These are phyloP conservation scores for Meteorus cinctellus DNA, from an alignment of 2,888 invertebrate genomes.

Conservation along the genomic window DNA sequence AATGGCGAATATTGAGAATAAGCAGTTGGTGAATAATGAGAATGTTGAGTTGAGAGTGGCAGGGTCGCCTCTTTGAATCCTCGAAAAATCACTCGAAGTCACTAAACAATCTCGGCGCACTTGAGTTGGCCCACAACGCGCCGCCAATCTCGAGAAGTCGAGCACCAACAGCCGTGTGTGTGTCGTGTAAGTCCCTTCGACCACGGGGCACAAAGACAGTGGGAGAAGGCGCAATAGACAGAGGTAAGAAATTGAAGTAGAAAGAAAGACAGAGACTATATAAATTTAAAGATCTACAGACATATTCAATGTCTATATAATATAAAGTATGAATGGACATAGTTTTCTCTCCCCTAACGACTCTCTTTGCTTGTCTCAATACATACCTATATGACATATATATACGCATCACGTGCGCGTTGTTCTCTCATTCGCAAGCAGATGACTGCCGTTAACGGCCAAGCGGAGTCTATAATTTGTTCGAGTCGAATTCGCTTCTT, in stretches of 20 bases:
- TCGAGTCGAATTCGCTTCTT: constrained; percentile 42
- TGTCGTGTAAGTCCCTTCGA: constrained; percentile 3
- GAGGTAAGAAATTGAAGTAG: constrained; percentile 26
- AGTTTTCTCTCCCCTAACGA: constrained; percentile 50
- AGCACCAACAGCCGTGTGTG: constrained; percentile 43
- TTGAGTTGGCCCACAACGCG: constrained; percentile 59
- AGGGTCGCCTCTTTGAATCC: constrained; percentile 51
- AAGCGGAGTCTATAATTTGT: constrained; percentile 68
- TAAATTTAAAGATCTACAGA: constrained; percentile 29
- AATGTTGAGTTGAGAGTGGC: constrained; percentile 29
- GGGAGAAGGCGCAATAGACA: constrained; percentile 20
- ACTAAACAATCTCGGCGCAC: constrained; percentile 66
- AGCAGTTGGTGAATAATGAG: constrained; percentile 21
- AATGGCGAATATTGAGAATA: constrained; percentile 38
- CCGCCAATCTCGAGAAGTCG: constrained; percentile 49
- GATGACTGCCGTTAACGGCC: constrained; percentile 70
- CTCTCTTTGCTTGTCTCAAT: constrained; percentile 36
- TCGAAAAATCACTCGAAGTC: constrained; percentile 65
- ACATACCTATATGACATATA: constrained; percentile 41
- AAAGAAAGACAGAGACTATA: constrained; percentile 11
- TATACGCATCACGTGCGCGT: constrained; percentile 41
- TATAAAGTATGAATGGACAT: constrained; percentile 57
- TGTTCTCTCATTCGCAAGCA: constrained; percentile 56
- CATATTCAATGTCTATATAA: constrained; percentile 46
- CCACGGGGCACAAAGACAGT: constrained; percentile 51